These are phyloP conservation scores for Zele albiditarsus DNA, from an alignment of 2,888 invertebrate genomes.

Conservation along the genomic window DNA sequence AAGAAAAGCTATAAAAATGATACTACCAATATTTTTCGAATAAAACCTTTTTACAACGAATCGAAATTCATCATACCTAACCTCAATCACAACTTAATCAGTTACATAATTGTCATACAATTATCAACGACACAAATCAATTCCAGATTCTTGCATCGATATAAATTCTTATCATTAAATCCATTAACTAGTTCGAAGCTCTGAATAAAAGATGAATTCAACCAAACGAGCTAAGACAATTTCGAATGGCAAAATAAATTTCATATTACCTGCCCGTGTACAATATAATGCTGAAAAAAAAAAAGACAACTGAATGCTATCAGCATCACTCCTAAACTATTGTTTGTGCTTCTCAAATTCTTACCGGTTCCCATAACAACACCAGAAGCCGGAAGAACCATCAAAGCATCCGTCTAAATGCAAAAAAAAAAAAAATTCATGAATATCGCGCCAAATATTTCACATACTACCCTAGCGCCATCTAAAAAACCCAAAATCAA, in stretches of 20 bases:
- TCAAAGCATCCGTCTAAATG: neutral
- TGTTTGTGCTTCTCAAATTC: neutral
- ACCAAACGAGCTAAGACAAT: too few relatives aligned
- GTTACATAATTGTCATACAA: neutral
- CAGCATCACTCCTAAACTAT: neutral
- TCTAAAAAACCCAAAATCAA: neutral
- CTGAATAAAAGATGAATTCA: too few relatives aligned
- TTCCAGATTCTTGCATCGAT: neutral
- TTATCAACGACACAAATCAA: neutral
- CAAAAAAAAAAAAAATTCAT: neutral
- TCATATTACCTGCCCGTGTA: neutral
- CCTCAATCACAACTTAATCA: neutral
- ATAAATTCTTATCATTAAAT: too few relatives aligned
- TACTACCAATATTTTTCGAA: too few relatives aligned
- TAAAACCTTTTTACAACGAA: neutral
- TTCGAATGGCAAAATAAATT: too few relatives aligned
- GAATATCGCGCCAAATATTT: constrained; percentile 21
- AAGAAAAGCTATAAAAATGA: too few relatives aligned
- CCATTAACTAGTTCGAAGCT: too few relatives aligned
- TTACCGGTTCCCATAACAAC: neutral
- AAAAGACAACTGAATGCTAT: constrained; percentile 19
- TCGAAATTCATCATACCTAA: neutral
- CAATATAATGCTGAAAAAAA: neutral
- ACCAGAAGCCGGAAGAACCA: neutral
- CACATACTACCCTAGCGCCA: neutral